These are phyloP conservation scores for Mesembrinibis cayennensis DNA, from an alignment of 2,113 vertebrate genomes.

Conservation along the genomic window DNA sequence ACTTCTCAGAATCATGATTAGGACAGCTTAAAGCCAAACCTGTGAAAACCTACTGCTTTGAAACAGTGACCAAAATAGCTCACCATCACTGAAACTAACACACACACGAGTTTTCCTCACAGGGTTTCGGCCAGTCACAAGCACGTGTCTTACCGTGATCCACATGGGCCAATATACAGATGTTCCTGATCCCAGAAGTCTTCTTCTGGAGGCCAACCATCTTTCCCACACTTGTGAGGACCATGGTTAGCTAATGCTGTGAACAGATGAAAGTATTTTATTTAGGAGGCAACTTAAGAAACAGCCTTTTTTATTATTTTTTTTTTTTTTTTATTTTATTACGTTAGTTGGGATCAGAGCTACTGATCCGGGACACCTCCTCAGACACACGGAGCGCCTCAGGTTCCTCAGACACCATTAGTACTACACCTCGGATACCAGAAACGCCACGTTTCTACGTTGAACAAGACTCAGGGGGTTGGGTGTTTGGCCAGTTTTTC, in stretches of 20 bases:
- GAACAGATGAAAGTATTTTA: rapidly evolving
- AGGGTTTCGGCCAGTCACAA: background rate
- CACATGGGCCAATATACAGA: conserved; percentile 94
- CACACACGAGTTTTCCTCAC: rapidly evolving
- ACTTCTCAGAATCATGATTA: background rate
- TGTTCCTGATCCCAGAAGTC: conserved; percentile 86
- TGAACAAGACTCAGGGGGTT: rapidly evolving
- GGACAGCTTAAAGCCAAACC: background rate
- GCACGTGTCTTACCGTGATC: conserved; percentile 86
- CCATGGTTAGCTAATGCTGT: conserved; percentile 73
- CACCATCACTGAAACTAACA: rapidly evolving
- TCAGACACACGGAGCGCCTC: rapidly evolving
- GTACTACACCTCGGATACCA: rapidly evolving
- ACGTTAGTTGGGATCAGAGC: rapidly evolving
- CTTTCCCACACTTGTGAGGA: conserved; percentile 77
- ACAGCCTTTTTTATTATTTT: rapidly evolving
- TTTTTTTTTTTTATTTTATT: too few species aligned
- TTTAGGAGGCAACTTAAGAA: rapidly evolving
- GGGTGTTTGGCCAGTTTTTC: rapidly evolving
- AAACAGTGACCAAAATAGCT: rapidly evolving
- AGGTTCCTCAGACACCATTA: rapidly evolving
- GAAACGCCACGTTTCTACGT: rapidly evolving
- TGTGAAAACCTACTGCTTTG: background rate
- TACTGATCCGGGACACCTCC: rapidly evolving
- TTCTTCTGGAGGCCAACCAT: conserved; percentile 84